Conservation (phyloP, 2,113 vertebrate genomes). For the Poeciliopsis retropinna region DNA sequence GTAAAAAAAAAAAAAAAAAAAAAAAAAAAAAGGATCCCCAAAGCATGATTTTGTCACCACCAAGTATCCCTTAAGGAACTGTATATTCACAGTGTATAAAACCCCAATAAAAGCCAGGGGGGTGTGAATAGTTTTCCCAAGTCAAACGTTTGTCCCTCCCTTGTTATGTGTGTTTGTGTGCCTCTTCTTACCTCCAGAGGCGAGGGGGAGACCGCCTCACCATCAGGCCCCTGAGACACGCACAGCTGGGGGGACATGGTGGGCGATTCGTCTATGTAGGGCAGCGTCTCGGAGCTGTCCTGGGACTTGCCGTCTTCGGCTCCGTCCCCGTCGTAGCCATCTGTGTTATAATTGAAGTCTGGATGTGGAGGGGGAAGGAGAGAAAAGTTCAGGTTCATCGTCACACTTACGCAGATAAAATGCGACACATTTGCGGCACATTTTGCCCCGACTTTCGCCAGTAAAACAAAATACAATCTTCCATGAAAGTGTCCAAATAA, state of each 20-base stretch:
- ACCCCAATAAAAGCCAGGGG: too few relatives aligned
- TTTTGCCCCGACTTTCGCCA: neutral
- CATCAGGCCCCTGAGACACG: conserved; percentile 84
- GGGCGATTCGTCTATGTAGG: conserved; percentile 96
- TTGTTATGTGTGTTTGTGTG: neutral
- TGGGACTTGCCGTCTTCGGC: conserved; percentile 93
- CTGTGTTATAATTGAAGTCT: conserved; percentile 98
- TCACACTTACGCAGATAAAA: neutral
- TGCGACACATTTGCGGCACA: neutral
- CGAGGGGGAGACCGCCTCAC: conserved; percentile 84
- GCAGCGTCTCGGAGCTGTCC: conserved; percentile 95
- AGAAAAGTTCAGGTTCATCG: neutral
- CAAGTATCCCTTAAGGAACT: neutral
- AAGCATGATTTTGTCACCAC: neutral
- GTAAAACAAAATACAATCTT: neutral
- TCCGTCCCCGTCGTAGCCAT: conserved; percentile 93
- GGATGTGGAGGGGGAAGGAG: conserved; percentile 53
- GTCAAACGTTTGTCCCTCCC: too few relatives aligned
- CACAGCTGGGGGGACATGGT: conserved; percentile 98
- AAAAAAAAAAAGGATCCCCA: neutral
- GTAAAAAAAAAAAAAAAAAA: neutral
- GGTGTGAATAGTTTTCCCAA: too few relatives aligned
- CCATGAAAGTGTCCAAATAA: neutral
- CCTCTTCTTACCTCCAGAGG: conserved; percentile 85
- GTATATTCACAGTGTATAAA: neutral